phyloP scores from a whole-genome alignment of 2,113 vertebrate species.

The Thinocorus orbignyianus region DNA sequence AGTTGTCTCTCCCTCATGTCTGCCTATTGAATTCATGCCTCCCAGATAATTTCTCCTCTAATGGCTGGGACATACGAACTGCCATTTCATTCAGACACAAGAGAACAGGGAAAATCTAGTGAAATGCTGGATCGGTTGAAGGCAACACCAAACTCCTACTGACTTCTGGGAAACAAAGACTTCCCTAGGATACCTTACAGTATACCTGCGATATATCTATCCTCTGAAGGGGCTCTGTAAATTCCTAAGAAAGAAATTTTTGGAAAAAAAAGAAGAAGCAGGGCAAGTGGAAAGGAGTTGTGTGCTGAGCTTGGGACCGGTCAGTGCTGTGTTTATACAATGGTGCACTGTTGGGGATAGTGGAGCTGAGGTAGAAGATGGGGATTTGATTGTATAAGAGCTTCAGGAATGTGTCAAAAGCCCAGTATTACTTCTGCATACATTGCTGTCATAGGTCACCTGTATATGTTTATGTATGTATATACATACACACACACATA shows the following conservation, averaged over 20 bases:
- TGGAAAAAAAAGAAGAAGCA: neutral
- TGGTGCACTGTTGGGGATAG: neutral
- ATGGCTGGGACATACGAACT: neutral
- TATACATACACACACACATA: neutral
- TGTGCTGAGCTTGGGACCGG: rapidly evolving
- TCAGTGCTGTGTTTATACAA: neutral
- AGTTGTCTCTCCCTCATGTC: neutral
- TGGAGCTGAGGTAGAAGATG: neutral
- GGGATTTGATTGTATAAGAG: neutral
- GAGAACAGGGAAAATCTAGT: neutral
- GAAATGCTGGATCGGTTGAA: neutral
- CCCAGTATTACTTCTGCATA: neutral
- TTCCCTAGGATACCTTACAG: neutral
- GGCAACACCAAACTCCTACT: neutral
- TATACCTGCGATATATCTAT: neutral
- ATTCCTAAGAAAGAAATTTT: neutral
- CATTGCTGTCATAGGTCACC: neutral
- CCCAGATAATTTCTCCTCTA: neutral
- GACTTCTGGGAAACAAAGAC: neutral
- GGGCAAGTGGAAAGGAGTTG: neutral
- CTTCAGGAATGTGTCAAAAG: neutral
- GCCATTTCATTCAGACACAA: neutral
- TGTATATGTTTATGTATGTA: neutral
- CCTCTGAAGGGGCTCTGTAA: neutral
- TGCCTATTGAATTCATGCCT: neutral